Conservation (phyloP, 2,888 invertebrate genomes). For the Aspidapion aeneum region DNA sequence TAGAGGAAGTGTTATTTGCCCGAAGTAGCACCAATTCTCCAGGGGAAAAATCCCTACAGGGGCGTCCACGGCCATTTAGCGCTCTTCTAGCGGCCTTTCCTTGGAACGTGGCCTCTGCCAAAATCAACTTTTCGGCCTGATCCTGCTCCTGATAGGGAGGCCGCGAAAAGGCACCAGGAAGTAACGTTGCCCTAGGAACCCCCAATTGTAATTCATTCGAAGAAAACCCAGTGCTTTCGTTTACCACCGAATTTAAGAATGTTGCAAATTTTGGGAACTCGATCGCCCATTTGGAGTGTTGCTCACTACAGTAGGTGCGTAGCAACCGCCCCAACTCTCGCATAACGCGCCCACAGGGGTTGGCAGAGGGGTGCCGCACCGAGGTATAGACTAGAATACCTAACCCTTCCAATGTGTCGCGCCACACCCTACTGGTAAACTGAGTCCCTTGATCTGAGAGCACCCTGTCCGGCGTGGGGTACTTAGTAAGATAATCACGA, state of each 20-base stretch:
- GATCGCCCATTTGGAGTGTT: neutral
- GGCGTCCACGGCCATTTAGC: no score
- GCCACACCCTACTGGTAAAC: neutral
- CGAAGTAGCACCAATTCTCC: neutral
- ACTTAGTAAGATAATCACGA: no score
- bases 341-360: neutral
- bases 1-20: no score
- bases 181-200: neutral
- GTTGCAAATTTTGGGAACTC: neutral
- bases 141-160: neutral
- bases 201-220: slow-evolving; percentile 10
- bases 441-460: no score
- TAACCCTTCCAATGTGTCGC: no score
- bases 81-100: slow-evolving; percentile 1
- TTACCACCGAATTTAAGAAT: neutral
- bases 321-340: neutral
- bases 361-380: neutral
- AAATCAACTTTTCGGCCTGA: neutral
- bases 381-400: neutral
- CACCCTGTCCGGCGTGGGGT: no score
- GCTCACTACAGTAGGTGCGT: neutral
- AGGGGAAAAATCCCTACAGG: neutral
- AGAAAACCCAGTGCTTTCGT: slow-evolving; percentile 6
- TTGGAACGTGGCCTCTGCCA: slow-evolving; percentile 3
- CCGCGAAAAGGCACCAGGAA: neutral